A percentile compares a stretch with the other conserved stretches of the same genome.
Conservation (phyloP, 2,113 vertebrate genomes). For the Pantherophis guttatus region DNA sequence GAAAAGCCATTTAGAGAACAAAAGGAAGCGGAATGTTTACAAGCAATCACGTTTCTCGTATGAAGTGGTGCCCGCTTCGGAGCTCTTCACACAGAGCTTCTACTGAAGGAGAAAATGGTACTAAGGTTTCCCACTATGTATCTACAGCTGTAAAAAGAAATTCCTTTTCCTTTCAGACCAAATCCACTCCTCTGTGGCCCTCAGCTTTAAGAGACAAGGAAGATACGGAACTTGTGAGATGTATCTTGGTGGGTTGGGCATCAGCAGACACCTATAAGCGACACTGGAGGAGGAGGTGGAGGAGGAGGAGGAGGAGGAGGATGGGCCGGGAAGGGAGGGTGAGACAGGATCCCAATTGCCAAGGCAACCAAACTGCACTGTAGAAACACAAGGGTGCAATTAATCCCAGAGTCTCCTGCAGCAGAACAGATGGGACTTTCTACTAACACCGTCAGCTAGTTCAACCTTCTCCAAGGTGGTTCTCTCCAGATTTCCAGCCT, state of each 20-base stretch:
- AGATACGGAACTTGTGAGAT: background rate
- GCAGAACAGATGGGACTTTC: conserved; percentile 16
- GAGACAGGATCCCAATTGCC: background rate
- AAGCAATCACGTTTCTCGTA: background rate
- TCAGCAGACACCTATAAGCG: background rate
- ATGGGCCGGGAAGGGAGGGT: background rate
- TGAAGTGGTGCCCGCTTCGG: background rate
- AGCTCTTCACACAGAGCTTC: too few relatives aligned
- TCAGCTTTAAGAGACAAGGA: background rate
- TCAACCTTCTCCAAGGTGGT: background rate
- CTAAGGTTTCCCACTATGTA: background rate
- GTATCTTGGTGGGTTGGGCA: background rate
- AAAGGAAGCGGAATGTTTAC: background rate
- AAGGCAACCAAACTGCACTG: background rate
- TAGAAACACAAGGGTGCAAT: background rate
- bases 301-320: background rate
- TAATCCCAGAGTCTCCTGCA: conserved; percentile 4
- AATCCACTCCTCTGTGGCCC: background rate
- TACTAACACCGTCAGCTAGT: background rate
- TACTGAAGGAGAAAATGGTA: background rate
- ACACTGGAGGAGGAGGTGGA: background rate
- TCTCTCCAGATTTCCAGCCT: background rate
- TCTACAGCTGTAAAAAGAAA: background rate
- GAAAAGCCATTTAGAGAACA: too few relatives aligned
- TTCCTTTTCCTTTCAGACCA: background rate